A percentile compares a stretch with the other conserved stretches of the same genome.
These are phyloP conservation scores for Calliopsis andreniformis DNA, from an alignment of 1,140 invertebrate genomes.

Conservation along the genomic window DNA sequence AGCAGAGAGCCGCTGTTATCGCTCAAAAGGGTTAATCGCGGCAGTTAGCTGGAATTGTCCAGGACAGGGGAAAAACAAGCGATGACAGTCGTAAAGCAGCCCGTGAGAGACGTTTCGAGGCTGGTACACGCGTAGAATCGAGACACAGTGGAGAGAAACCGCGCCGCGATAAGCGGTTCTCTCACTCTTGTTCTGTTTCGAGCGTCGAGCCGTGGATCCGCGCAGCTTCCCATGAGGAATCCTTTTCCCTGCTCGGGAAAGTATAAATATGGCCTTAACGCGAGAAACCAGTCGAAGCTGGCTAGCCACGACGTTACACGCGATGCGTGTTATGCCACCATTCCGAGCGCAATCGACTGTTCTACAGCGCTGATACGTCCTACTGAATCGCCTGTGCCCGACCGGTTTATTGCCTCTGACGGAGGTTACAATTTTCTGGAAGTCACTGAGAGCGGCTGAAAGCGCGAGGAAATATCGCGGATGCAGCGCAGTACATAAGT, in stretches of 20 bases:
- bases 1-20: no score
- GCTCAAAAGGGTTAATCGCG: slow-evolving; percentile 11
- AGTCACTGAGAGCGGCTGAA: no score
- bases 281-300: slow-evolving; percentile 26
- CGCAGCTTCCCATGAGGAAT: slow-evolving; percentile 30
- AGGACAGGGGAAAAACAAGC: slow-evolving; percentile 15
- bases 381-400: background rate
- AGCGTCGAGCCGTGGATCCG: background rate
- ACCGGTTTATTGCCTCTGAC: background rate
- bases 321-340: slow-evolving; percentile 10
- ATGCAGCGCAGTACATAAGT: no score
- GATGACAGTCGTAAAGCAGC: background rate
- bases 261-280: slow-evolving; percentile 41
- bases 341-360: background rate
- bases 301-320: background rate
- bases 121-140: background rate
- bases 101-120: background rate
- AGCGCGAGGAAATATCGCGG: no score
- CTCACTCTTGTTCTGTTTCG: background rate
- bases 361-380: background rate
- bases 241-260: background rate
- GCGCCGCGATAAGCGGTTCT: no score
- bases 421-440: background rate
- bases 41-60: slow-evolving; percentile 19
- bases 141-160: background rate